Conservation (phyloP, 2,797 vertebrate genomes). For the Thripadectes ignobilis region DNA sequence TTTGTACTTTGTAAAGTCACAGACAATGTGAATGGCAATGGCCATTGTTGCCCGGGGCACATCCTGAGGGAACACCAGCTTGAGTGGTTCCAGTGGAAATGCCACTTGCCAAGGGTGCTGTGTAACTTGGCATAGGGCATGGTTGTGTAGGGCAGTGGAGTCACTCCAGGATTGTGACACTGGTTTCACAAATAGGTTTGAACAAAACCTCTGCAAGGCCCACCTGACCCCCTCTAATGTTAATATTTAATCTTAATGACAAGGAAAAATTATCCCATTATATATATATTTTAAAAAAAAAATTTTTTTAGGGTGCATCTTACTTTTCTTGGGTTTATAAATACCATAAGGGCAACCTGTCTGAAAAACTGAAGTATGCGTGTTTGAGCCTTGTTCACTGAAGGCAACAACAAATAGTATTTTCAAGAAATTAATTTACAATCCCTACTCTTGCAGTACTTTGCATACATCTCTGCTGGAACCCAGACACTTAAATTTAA, state of each 20-base stretch:
- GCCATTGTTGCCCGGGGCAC: background rate
- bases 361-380: background rate
- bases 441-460: background rate
- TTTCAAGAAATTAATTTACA: background rate
- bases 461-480: background rate
- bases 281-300: too few species aligned
- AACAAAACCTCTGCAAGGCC: background rate
- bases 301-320: background rate
- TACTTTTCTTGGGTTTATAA: background rate
- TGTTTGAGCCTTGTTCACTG: background rate
- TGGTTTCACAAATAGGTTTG: background rate
- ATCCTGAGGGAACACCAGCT: background rate
- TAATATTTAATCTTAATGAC: background rate
- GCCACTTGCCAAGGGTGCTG: background rate
- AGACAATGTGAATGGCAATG: background rate
- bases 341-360: background rate
- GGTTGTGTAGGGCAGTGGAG: background rate
- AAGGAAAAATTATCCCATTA: background rate
- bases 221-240: background rate
- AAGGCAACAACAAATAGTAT: background rate
- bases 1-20: background rate
- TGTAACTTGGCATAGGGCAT: background rate
- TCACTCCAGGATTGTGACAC: background rate
- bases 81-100: accelerated
- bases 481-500: background rate